Evolutionary conservation across 2,113 vertebrate genomes (phyloP).

Genomic region (Gambusia holbrooki): DNA sequence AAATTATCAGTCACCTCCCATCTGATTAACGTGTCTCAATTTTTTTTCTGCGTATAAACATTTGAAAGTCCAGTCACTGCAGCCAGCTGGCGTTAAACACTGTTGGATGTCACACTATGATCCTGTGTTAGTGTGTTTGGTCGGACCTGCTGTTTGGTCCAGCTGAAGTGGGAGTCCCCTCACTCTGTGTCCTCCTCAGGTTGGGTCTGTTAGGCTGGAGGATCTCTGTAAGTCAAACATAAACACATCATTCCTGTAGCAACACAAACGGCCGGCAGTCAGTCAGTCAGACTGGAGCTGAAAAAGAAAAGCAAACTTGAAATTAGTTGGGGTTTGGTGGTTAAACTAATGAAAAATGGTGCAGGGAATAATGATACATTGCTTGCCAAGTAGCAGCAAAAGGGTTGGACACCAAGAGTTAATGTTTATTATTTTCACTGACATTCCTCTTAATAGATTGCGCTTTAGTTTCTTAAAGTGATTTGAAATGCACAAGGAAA

Average conservation of each 20-base stretch:
- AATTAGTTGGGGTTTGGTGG: neutral
- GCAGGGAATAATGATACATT: neutral
- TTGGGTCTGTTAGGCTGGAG: conserved; percentile 71
- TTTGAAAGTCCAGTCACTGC: neutral
- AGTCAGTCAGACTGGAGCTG: too few relatives aligned
- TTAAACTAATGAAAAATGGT: neutral
- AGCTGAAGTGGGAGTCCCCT: conserved; percentile 40
- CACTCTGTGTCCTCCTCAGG: conserved; percentile 59
- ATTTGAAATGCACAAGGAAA: neutral
- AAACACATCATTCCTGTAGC: neutral
- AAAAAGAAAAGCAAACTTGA: neutral
- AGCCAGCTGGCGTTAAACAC: neutral
- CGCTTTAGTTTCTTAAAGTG: neutral
- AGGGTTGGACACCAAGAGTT: neutral
- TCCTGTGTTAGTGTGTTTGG: conserved; percentile 5
- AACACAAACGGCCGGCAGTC: neutral
- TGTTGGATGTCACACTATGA: neutral
- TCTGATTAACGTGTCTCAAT: neutral
- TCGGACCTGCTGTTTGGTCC: conserved; percentile 59
- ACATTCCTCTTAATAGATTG: too few relatives aligned
- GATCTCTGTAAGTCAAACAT: conserved; percentile 68
- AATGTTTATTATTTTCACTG: too few relatives aligned
- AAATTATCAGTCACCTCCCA: neutral
- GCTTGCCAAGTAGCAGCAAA: neutral
- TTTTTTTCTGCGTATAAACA: neutral